Evolutionary conservation across 2,888 invertebrate genomes (phyloP).

Genomic region (Stomorhina lunata): DNA sequence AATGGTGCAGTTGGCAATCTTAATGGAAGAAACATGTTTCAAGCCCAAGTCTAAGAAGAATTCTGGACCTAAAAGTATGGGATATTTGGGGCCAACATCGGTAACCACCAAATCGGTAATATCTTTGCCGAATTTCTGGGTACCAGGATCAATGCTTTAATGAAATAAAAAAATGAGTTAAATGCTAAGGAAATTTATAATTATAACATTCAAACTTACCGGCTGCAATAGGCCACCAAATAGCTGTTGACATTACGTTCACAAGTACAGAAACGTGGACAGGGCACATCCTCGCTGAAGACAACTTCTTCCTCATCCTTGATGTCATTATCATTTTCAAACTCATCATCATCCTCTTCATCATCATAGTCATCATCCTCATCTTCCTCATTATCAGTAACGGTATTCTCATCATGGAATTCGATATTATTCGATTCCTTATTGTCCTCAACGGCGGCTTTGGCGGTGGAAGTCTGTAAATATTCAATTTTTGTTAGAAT

Average conservation of each 20-base stretch:
- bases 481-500: not conserved
- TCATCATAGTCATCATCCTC: slow-evolving; percentile 71
- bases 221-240: slow-evolving; percentile 85
- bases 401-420: slow-evolving; percentile 69
- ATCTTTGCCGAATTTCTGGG: slow-evolving; percentile 84
- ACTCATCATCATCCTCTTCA: slow-evolving; percentile 72
- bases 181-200: not conserved
- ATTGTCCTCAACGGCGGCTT: slow-evolving; percentile 43
- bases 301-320: slow-evolving; percentile 76
- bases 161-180: not conserved
- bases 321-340: slow-evolving; percentile 73
- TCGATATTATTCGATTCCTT: slow-evolving; percentile 68
- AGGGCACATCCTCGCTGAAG: slow-evolving; percentile 80
- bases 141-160: slow-evolving; percentile 82
- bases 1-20: slow-evolving; percentile 86
- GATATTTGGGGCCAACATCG: slow-evolving; percentile 82
- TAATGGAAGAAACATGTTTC: slow-evolving; percentile 84
- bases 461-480: slow-evolving; percentile 57
- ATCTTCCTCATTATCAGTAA: slow-evolving; percentile 70
- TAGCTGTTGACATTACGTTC: slow-evolving; percentile 82
- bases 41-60: slow-evolving; percentile 84
- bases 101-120: slow-evolving; percentile 85
- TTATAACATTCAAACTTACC: slow-evolving; percentile 73
- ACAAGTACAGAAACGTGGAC: slow-evolving; percentile 84
- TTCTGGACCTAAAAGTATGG: slow-evolving; percentile 83